Base-by-base conservation (phyloP, 2,113 vertebrate genomes). In the Ctenodactylus gundi region DNA sequence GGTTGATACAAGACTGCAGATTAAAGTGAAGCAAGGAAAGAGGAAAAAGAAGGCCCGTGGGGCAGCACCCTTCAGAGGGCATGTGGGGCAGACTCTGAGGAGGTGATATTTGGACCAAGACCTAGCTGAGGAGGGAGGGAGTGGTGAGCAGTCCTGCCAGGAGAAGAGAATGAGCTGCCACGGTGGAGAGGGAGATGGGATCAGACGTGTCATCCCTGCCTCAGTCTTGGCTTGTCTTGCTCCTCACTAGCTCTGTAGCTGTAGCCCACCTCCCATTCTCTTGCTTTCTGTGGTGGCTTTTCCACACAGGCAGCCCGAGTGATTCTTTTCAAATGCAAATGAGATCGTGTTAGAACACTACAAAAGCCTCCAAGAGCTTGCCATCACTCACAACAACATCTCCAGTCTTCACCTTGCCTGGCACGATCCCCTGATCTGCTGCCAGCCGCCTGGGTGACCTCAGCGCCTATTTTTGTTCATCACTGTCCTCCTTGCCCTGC, bases 341-440 rank as follows among this genome's bases (percentile, higher is more conserved):
- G 53, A 57, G 70, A 86, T 95, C 87, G 9, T 88, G 83, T 85
- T 57, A 68, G 82, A 73, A 73, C 82, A 82, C 27, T 60, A n/a
- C 58, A 77, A 70, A 90, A 62, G 53, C 41, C 49, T 88, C 85
- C 46, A 25, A 20, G 85, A 93, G 31, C 36, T 87, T 76, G 75
- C 60, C 27, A 21, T 91, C 67, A 4, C 72, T 88, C 53, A 58
- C 41, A 84, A 64, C 60, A 68, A 29, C 34, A n/a, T 21, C 9
- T n/a, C 2, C 25, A 34, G 57, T 46, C 80, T 44, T 88, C 21
- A 53, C 57, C 51, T 72, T 21, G 62, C 27, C 72, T 34, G 21
- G 49, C 39, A 20, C 23, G 57, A 29, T 49, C 34, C 81, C 58
- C 14, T 49, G 13, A 27, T 57, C 75, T 9, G 15, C 25, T 44